These are phyloP conservation scores for Neoitamus cyanurus DNA, from an alignment of 2,888 invertebrate species.

Conservation along the genomic window DNA sequence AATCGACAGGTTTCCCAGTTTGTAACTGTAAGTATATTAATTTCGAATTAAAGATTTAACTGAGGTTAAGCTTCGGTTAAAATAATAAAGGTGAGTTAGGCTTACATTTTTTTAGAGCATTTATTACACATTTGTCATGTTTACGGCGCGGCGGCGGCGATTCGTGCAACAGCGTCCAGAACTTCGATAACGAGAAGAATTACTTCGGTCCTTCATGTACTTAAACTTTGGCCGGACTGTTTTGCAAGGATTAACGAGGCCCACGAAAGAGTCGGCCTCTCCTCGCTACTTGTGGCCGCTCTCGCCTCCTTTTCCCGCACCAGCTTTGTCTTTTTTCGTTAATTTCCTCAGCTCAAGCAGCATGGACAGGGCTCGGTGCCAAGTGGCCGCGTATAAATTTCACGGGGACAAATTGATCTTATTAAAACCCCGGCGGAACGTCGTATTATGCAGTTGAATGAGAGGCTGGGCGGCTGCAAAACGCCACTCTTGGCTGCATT, in stretches of 20 bases:
- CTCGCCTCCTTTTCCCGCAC: background rate
- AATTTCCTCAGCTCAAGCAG: background rate
- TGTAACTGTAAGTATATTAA: too few relatives aligned
- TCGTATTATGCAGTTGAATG: constrained; percentile 19
- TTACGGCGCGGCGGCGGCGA: too few relatives aligned
- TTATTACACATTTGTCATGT: too few relatives aligned
- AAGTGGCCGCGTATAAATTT: constrained; percentile 39
- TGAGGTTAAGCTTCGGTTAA: too few relatives aligned
- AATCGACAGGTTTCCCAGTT: too few relatives aligned
- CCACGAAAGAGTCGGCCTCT: background rate
- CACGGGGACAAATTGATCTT: constrained; percentile 42
- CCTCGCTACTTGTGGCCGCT: background rate
- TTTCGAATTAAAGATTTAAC: too few relatives aligned
- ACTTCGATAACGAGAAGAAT: background rate
- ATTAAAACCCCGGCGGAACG: constrained; percentile 39
- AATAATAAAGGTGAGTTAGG: too few relatives aligned
- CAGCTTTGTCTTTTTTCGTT: background rate
- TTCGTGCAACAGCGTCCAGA: background rate
- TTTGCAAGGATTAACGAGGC: constrained; percentile 5
- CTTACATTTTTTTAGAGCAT: too few relatives aligned
- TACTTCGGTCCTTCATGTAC: background rate
- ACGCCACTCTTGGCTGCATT: background rate
- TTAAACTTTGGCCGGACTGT: constrained; percentile 9
- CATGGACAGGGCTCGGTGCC: constrained; percentile 10
- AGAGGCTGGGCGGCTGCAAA: constrained; percentile 3